Evolutionary conservation across 2,113 vertebrate genomes (phyloP).

Genomic region (Bettongia penicillata): DNA sequence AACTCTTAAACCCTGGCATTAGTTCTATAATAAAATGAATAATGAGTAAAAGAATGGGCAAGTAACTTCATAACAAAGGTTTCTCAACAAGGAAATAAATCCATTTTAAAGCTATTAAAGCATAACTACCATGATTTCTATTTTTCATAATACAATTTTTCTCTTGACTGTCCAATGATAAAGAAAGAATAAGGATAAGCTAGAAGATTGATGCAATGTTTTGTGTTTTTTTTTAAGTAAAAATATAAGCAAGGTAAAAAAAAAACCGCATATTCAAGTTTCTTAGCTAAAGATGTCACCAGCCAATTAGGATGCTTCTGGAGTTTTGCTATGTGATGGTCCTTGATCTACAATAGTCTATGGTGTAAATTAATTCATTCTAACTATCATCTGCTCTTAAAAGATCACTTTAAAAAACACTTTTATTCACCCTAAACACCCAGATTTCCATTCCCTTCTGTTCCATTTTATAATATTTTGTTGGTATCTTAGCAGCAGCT

Average conservation of each 20-base stretch:
- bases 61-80: slow-evolving; percentile 35
- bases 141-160: not conserved
- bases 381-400: slow-evolving; percentile 40
- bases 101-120: slow-evolving; percentile 44
- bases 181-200: slow-evolving; percentile 23
- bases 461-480: slow-evolving; percentile 38
- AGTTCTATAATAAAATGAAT: slow-evolving; percentile 21
- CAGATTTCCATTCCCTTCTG: not conserved
- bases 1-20: not conserved
- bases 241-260: slow-evolving; percentile 41
- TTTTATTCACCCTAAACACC: slow-evolving; percentile 30
- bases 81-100: slow-evolving; percentile 39
- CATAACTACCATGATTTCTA: not conserved
- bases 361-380: slow-evolving; percentile 52
- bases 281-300: slow-evolving; percentile 45
- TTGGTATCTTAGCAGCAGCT: slow-evolving; percentile 23
- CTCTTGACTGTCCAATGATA: not conserved
- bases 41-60: slow-evolving; percentile 23
- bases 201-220: slow-evolving; percentile 28
- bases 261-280: slow-evolving; percentile 25
- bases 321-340: slow-evolving; percentile 35
- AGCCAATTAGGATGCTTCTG: slow-evolving; percentile 41
- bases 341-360: slow-evolving; percentile 52
- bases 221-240: not conserved
- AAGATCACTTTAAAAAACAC: not conserved